These are phyloP conservation scores for Plecotus auritus DNA, from an alignment of 2,113 vertebrate species.

Conservation along the genomic window DNA sequence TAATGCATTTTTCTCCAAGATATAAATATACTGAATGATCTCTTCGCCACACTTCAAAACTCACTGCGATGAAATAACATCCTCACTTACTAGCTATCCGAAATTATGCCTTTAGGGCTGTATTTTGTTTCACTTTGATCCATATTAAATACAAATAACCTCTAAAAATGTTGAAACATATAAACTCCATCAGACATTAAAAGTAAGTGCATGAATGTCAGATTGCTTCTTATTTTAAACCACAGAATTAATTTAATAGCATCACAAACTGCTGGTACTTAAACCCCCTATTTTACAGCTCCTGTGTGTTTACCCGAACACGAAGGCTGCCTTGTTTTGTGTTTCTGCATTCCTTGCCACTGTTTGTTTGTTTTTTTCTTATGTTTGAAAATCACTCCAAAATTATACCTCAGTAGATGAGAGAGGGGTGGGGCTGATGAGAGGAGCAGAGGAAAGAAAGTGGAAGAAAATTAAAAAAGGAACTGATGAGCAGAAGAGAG, in stretches of 20 bases:
- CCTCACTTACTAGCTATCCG: not conserved
- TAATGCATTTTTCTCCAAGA: not conserved
- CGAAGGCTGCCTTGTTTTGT: not conserved
- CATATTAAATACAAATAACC: not conserved
- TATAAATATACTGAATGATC: not conserved
- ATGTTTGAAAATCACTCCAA: not conserved
- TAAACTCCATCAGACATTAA: not conserved
- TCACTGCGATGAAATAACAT: not conserved
- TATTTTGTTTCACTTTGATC: conserved; percentile 1
- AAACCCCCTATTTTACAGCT: not conserved
- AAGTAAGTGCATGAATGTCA: not conserved
- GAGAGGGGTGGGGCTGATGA: rapidly evolving
- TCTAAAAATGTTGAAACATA: not conserved
- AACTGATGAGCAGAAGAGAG: not conserved
- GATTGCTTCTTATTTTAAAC: not conserved
- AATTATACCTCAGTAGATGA: not conserved
- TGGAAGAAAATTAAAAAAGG: not conserved
- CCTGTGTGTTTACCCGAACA: not conserved
- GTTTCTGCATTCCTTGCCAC: not conserved
- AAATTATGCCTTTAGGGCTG: not conserved
- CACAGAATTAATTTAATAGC: not conserved
- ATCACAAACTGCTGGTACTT: not conserved
- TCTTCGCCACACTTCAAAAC: not conserved
- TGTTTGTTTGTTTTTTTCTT: not conserved
- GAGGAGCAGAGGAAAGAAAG: too few species aligned